Percentiles rank a stretch among this genome's conserved stretches.
These are phyloP conservation scores for Cephalopholis sonnerati DNA, from an alignment of 2,113 vertebrate genomes.

Conservation along the genomic window DNA sequence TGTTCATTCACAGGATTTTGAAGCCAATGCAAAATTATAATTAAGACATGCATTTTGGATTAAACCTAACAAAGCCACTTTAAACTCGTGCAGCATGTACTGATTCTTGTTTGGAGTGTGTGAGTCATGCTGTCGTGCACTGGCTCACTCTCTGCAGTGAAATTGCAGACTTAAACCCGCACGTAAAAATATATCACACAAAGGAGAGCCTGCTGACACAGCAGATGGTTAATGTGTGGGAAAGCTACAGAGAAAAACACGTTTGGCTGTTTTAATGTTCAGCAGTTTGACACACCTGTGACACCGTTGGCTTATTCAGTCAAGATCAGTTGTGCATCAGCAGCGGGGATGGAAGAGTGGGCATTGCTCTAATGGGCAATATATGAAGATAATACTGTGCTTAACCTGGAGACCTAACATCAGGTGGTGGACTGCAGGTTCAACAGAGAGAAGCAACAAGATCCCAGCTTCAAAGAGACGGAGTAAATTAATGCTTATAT, in stretches of 20 bases:
- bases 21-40: constrained; percentile 1
- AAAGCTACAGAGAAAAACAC: constrained; percentile 24
- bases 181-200: constrained; percentile 3
- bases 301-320: not conserved
- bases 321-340: constrained; percentile 22
- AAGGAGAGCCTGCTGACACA: constrained; percentile 13
- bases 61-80: constrained; percentile 3
- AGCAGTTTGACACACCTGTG: constrained; percentile 22
- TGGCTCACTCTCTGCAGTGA: constrained; percentile 7
- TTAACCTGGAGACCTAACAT: constrained; percentile 29
- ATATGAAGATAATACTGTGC: constrained; percentile 14
- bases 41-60: constrained; percentile 14
- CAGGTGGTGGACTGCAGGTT: constrained; percentile 6
- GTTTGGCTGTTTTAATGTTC: constrained; percentile 12
- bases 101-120: not conserved
- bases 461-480: not conserved
- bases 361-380: not conserved
- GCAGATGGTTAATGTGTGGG: constrained; percentile 15
- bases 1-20: constrained; percentile 34
- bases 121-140: not conserved
- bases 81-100: not conserved
- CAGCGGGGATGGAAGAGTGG: constrained; percentile 18
- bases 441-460: not conserved
- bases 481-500: constrained; percentile 11
- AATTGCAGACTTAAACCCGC: not conserved